Evolutionary conservation across 2,797 vertebrate species (phyloP), one percentile per base, ranked within the genome.

Genomic region (Prionace glauca): DNA sequence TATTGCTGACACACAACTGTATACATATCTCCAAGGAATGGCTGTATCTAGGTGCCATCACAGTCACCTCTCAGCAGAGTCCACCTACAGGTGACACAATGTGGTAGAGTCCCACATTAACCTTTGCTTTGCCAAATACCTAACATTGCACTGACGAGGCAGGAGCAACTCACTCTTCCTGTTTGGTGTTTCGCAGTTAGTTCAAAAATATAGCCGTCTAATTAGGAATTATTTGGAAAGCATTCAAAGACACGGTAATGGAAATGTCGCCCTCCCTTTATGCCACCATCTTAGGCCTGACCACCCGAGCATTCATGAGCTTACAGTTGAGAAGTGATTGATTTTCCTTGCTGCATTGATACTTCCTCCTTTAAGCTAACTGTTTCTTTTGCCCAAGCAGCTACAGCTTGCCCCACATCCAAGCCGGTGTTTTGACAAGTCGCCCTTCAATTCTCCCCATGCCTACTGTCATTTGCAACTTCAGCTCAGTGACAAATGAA

Each of bases 361-460:
- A 92, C 3, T 69, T 92, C 65, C 65, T 69, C 22, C 18, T 67
- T 67, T 41, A 67, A 91, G n/a, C 16, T n/a, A 90, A 65, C 65
- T 16, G 22, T 0, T 18, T 67, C 29, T 41, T 92, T 67, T 41
- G 18, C 12, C 36, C 29, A n/a, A 65, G 16, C 8, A 65, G 88
- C 16, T 95, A 92, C 95, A 96, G 96, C 96, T 95, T 96, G 96
- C 96, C 96, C 96, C 96, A 65, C 95, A 96, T 96, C 95, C 96
- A 92, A 96, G 96, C 96, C 88, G 96, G 96, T 56, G 5, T 96
- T 97, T 96, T 96, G 96, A 97, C 96, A 97, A 96, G 96, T 96
- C 86, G 94, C 96, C 96, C 96, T 96, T 96, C 96, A 96, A 96
- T 96, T 96, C 96, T 96, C 95, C 96, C 96, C 96, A 96, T 96